These are phyloP conservation scores for Gallinago undulata DNA, from an alignment of 2,113 vertebrate genomes.

Conservation along the genomic window DNA sequence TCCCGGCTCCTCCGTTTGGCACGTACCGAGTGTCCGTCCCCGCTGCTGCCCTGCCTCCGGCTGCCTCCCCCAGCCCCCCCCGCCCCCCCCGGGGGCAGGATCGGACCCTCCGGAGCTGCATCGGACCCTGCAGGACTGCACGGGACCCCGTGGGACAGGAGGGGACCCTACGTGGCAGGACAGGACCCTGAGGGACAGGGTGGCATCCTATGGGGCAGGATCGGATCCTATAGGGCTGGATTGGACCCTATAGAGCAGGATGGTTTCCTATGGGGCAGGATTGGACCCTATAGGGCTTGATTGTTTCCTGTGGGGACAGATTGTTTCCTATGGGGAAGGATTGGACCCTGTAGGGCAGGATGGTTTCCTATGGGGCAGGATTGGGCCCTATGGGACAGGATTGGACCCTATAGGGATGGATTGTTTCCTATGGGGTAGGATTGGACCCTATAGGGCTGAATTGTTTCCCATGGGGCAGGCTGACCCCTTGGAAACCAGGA, in stretches of 20 bases:
- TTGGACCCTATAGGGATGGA: no score
- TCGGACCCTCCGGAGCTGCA: fast-evolving
- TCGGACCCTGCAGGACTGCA: fast-evolving
- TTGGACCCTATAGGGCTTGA: no score
- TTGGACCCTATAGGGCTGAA: no score
- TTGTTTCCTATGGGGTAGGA: no score
- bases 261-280: neutral
- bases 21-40: neutral
- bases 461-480: no score
- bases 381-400: neutral
- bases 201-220: neutral
- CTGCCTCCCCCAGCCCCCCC: neutral
- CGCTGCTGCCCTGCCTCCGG: neutral
- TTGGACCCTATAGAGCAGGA: no score
- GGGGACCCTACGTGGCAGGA: neutral
- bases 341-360: neutral
- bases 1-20: neutral
- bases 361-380: no score
- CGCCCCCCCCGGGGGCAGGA: neutral
- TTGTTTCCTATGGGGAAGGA: neutral
- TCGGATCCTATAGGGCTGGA: fast-evolving
- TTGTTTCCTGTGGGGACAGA: no score
- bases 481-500: no score
- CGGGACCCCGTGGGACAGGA: neutral
- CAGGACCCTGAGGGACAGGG: neutral